These are phyloP conservation scores for Mormyrops boulengeri DNA, from an alignment of 2,797 vertebrate species.

Conservation along the genomic window DNA sequence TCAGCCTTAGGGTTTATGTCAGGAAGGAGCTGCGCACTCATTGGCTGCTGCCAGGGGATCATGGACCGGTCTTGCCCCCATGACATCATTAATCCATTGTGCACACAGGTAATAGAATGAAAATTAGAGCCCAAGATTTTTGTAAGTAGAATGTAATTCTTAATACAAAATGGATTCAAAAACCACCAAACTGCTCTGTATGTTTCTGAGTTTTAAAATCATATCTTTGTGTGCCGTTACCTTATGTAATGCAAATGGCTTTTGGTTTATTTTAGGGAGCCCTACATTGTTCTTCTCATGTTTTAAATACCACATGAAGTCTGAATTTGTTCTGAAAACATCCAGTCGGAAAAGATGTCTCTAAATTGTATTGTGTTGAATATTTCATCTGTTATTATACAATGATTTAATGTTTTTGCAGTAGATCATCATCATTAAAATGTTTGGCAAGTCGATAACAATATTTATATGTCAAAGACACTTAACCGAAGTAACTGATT, in stretches of 20 bases:
- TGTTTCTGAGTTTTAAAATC: background rate
- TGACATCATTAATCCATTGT: slow-evolving; percentile 15
- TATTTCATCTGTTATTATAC: background rate
- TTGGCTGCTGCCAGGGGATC: slow-evolving; percentile 21
- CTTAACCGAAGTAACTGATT: background rate
- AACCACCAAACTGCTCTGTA: background rate
- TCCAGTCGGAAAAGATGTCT: background rate
- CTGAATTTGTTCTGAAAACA: background rate
- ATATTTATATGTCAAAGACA: slow-evolving; percentile 1
- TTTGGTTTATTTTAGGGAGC: background rate
- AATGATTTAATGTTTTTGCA: background rate
- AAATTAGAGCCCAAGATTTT: background rate
- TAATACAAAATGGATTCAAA: background rate
- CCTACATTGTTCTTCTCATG: background rate
- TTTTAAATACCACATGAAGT: background rate
- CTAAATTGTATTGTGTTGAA: background rate
- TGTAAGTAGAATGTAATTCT: background rate
- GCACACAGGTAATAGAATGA: background rate
- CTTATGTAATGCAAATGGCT: background rate
- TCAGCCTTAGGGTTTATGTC: slow-evolving; percentile 28
- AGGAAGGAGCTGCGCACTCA: slow-evolving; percentile 20
- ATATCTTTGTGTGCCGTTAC: background rate
- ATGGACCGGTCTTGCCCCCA: slow-evolving; percentile 15
- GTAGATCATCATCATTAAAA: background rate
- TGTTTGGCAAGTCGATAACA: background rate